Percentiles rank a stretch among this genome's conserved stretches.
Conservation (phyloP, 2,113 vertebrate species). For the Rafetus swinhoei region DNA sequence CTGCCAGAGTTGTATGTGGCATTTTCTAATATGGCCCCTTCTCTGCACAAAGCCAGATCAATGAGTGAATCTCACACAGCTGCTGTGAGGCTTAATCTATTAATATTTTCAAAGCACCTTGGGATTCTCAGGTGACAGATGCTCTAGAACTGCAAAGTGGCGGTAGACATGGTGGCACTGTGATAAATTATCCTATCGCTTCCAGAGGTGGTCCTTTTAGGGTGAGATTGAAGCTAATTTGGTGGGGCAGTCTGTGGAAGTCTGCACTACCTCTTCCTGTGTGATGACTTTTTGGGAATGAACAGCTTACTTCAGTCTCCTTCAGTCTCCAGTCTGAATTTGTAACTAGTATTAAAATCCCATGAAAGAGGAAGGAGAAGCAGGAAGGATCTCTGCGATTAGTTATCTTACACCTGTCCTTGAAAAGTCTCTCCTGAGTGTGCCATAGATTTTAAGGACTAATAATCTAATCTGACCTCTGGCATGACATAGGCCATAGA, state of each 20-base stretch:
- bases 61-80: neutral
- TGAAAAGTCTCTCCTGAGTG: neutral
- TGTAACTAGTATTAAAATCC: slow-evolving; percentile 35
- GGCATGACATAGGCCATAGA: neutral
- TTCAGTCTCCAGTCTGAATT: slow-evolving; percentile 42
- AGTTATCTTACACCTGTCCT: slow-evolving; percentile 27
- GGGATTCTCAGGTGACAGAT: neutral
- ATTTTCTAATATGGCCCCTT: neutral
- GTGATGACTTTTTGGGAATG: slow-evolving; percentile 30
- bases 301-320: slow-evolving; percentile 52
- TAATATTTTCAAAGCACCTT: neutral
- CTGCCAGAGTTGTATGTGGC: neutral
- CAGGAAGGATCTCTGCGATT: slow-evolving; percentile 26
- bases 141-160: neutral
- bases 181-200: neutral
- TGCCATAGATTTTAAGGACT: neutral
- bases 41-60: neutral
- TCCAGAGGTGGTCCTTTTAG: fast-evolving
- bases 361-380: slow-evolving; percentile 22
- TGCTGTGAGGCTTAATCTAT: neutral
- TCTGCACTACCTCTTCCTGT: neutral
- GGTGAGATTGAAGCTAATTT: slow-evolving; percentile 31
- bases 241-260: slow-evolving; percentile 19
- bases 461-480: neutral
- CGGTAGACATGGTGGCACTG: neutral